Base-by-base conservation (phyloP, 2,888 invertebrate species). In the Beris chalybata region DNA sequence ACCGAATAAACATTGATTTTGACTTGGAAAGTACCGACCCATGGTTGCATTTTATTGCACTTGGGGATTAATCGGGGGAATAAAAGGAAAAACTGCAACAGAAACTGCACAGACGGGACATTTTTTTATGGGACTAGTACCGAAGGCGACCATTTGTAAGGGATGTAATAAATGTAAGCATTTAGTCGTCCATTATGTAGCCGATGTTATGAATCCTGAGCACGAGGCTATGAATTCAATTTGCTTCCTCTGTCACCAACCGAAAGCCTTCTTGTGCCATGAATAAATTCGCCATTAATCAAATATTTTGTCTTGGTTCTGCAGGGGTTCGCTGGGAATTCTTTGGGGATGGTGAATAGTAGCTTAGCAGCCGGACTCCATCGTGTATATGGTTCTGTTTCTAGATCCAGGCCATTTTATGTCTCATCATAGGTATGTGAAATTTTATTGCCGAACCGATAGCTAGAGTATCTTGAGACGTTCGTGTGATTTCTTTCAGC, bases 261-360 rank as follows among this genome's bases (percentile, higher is more conserved):
- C 54, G 31, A 54, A 54, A 54, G 47, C 45, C 11, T 31, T 22
- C 57, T 57, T 47, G 47, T 31, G 13, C 52, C 50, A 61, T 61
- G 61, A 61, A 61, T 61, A 61, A 61, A 61, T 50, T 52, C 12
- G 15, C 50, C 61, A 61, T 61, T 61, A 61, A 61, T 61, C 61
- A 61, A 61, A 15, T 9, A 61, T 31, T 43, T 61, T 38, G 50
- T 52, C 32, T 50, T 11, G 61, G 38, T 4, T 6, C 22, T 22
- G 13, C 52, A 50, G 38, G 61, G 38, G 9, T 6, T 32, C 44
- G 13, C 52, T 61, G 38, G 38, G 38, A 9, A 32, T 38, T 5
- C 32, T n/a, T 15, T 43, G 32, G 0, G 22, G 5, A 6, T n/a
- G 12, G 47, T 5, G 47, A 47, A 12, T 6, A 47, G 22, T 22